These are phyloP conservation scores for Julus scandinavius DNA, from an alignment of 2,888 invertebrate genomes.

Conservation along the genomic window DNA sequence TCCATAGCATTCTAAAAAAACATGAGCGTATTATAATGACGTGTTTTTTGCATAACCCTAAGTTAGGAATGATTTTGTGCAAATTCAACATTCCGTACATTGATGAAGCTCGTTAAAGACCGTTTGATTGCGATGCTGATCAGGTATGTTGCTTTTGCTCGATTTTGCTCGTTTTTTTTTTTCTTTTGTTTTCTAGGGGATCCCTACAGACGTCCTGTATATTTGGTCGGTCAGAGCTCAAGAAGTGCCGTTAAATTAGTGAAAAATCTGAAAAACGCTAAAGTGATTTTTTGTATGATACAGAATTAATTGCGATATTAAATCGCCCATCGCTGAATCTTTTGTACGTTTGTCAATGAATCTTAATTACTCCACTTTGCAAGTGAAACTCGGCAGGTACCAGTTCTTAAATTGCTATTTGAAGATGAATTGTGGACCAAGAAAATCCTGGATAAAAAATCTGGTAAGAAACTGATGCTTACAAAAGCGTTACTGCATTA, in stretches of 20 bases:
- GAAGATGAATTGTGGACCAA: not conserved
- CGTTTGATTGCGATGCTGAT: constrained; percentile 1
- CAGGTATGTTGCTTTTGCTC: not conserved
- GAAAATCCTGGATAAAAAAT: not conserved
- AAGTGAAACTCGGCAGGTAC: not conserved
- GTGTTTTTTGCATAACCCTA: not conserved
- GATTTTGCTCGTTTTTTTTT: not conserved
- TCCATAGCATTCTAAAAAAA: not conserved
- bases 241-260: constrained; percentile 30
- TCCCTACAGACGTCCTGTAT: not conserved
- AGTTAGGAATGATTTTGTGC: not conserved
- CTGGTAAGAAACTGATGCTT: not conserved
- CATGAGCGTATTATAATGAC: not conserved
- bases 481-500: not conserved
- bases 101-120: not conserved
- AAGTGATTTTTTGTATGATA: constrained; percentile 10
- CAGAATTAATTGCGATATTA: constrained; percentile 26
- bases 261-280: not conserved
- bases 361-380: too few relatives aligned
- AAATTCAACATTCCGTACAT: not conserved
- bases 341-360: not conserved
- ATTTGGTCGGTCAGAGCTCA: constrained; percentile 14
- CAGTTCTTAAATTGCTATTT: too few relatives aligned
- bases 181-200: not conserved
- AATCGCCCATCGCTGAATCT: constrained; percentile 22